Base-by-base conservation (phyloP, 2,797 vertebrate genomes). In the Falco peregrinus region DNA sequence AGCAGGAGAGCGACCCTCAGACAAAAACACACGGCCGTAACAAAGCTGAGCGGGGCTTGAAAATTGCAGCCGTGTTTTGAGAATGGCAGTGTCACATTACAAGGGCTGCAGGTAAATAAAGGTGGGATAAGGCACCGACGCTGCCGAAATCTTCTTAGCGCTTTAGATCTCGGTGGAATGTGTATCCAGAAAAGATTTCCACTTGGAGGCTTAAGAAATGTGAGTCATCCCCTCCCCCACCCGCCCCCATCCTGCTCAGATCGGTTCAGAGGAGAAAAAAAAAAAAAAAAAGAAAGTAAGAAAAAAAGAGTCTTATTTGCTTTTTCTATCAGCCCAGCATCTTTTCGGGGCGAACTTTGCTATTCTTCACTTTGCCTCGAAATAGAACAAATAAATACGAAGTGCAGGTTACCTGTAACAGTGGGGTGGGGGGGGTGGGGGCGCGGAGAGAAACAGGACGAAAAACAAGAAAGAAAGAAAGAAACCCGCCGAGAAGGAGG, bases 71-170 rank as follows among this genome's bases (percentile, higher is more conserved):
- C 16, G 79, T 78, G 76, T 89, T 97, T 89, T 90, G 77, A 79
- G 73, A 95, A 80, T 76, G 84, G 37, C 57, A 91, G 96, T 81
- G 89, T 97, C 95, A 60, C 90, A 21, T 96, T 97, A 91, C 96
- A 95, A 77, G 92, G 91, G 75, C 56, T 73, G 91, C 96, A 97
- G 95, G 96, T 97, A 96, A 97, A 95, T 77, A 95, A 94, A 95
- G 93, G 96, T 95, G 88, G 97, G 93, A 94, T 95, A 91, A 96
- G 79, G 56, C 54, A 84, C 61, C 39, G 74, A 86, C 56, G 71
- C 84, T 92, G 80, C 79, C 80, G 75, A 97, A 97, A 96, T 96
- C 95, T 83, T 90, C 91, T 96, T 94, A 94, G 88, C 26, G 81
- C 63, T 89, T 83, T 82, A 96, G 92, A 94, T 91, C 45, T 92